phyloP scores from a whole-genome alignment of 2,797 vertebrate species.

The Danio albolineatus region DNA sequence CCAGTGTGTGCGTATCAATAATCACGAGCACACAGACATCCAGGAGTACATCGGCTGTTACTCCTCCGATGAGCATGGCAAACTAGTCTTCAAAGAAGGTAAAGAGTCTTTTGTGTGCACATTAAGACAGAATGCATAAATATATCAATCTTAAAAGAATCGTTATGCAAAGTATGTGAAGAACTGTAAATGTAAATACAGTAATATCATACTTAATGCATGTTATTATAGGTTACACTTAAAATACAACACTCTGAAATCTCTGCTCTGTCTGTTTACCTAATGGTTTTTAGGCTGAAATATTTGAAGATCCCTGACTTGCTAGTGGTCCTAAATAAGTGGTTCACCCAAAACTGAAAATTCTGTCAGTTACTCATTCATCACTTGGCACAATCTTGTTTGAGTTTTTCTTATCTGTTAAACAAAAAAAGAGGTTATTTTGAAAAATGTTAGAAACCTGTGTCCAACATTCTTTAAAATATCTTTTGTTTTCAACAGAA shows the following conservation, averaged over 20 bases:
- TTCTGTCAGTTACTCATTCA: too few species aligned
- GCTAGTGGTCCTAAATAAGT: neutral
- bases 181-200: neutral
- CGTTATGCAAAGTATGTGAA: neutral
- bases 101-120: slow-evolving; percentile 14
- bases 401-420: too few species aligned
- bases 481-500: too few species aligned
- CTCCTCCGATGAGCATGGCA: slow-evolving; percentile 87
- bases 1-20: slow-evolving; percentile 96
- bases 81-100: slow-evolving; percentile 96
- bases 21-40: slow-evolving; percentile 98
- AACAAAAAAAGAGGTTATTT: too few species aligned
- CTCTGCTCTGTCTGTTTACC: too few species aligned
- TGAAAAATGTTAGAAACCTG: too few species aligned
- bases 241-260: neutral
- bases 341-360: too few species aligned
- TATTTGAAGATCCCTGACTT: neutral
- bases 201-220: neutral
- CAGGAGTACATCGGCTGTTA: slow-evolving; percentile 99
- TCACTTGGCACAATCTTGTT: too few species aligned
- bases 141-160: neutral
- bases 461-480: too few species aligned
- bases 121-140: neutral
- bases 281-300: neutral
- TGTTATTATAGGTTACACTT: neutral